Conservation (phyloP, 2,797 vertebrate species). For the Rachycentron canadum region DNA sequence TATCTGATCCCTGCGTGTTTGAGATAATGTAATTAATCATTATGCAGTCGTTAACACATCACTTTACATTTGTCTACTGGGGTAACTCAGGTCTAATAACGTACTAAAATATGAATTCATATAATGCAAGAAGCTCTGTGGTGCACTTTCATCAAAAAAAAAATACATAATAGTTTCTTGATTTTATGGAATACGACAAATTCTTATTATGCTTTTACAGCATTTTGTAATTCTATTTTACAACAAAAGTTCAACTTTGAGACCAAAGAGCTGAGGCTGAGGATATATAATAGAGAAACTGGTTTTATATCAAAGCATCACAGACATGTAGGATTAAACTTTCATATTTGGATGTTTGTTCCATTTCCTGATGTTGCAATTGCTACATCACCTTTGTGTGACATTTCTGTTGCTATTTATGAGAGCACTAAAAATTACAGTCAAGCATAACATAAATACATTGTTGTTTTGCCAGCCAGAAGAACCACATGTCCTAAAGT, state of each 20-base stretch:
- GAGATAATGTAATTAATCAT: constrained; percentile 66
- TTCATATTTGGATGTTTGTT: constrained; percentile 44
- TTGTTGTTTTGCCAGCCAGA: constrained; percentile 2
- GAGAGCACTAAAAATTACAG: constrained; percentile 9
- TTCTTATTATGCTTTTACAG: constrained; percentile 12
- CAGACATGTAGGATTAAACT: constrained; percentile 33
- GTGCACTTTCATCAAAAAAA: constrained; percentile 30
- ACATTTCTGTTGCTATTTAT: constrained; percentile 40
- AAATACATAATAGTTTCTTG: constrained; percentile 46
- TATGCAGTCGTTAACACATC: constrained; percentile 63
- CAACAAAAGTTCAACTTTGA: constrained; percentile 22
- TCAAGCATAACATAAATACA: constrained; percentile 15
- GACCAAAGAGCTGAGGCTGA: constrained; percentile 18
- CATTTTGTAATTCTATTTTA: constrained; percentile 6
- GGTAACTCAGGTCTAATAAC: constrained; percentile 65
- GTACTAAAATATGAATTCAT: constrained; percentile 63
- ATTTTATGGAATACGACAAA: constrained; percentile 34
- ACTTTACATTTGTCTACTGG: constrained; percentile 58
- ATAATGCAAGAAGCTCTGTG: constrained; percentile 55
- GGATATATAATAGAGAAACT: neutral
- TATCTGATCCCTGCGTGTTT: constrained; percentile 48
- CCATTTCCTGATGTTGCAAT: constrained; percentile 39
- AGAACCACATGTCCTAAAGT: neutral
- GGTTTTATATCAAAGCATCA: constrained; percentile 28
- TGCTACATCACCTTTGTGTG: constrained; percentile 49